Percentiles rank a stretch among this genome's conserved stretches.
Evolutionary conservation across 2,113 vertebrate genomes (phyloP).

Genomic region (Sciurus niger): DNA sequence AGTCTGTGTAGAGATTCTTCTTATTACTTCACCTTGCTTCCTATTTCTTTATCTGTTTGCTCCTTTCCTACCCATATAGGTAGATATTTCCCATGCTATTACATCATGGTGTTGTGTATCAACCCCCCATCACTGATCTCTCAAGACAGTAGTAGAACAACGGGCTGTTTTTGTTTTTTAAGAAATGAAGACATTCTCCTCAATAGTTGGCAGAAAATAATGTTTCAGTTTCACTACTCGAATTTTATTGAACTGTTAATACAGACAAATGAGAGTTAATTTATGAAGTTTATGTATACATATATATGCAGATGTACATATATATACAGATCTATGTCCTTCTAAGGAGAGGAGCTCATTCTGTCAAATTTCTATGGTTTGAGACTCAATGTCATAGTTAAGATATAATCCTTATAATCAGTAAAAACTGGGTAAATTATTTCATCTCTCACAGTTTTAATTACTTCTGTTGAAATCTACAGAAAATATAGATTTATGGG

Average conservation of each 20-base stretch:
- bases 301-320: too few species aligned
- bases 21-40: background rate
- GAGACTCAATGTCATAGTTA: background rate
- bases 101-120: background rate
- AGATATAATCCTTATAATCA: background rate
- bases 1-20: background rate
- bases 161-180: background rate
- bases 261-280: background rate
- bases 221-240: conserved; percentile 33
- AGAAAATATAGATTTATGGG: background rate
- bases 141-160: background rate
- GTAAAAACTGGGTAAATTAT: background rate
- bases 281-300: background rate
- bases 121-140: background rate
- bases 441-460: background rate
- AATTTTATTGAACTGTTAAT: background rate
- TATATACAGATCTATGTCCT: background rate
- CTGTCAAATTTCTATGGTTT: background rate
- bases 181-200: background rate
- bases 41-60: background rate
- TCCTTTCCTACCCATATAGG: background rate
- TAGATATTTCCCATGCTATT: background rate
- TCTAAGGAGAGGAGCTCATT: background rate
- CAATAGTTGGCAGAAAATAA: background rate
- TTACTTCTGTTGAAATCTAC: background rate